These are phyloP conservation scores for Phenganax stokvisi DNA, from an alignment of 92 coral and sea anemone species.

Conservation along the genomic window DNA sequence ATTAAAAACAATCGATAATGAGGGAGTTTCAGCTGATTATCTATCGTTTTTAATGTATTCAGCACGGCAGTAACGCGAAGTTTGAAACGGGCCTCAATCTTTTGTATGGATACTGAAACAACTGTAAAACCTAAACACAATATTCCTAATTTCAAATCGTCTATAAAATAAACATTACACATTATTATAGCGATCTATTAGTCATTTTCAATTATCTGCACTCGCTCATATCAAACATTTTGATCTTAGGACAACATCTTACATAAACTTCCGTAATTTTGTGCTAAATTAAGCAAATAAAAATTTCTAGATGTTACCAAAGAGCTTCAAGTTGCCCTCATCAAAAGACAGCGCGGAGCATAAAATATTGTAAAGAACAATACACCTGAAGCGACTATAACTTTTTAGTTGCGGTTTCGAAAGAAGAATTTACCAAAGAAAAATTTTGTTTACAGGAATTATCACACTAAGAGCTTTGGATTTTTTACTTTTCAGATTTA, in stretches of 20 bases:
- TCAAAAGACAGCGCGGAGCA: background rate
- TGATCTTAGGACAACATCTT: background rate
- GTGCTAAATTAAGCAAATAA: background rate
- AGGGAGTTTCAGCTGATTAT: too few species aligned
- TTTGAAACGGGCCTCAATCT: too few species aligned
- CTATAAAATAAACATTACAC: too few species aligned
- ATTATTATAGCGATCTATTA: background rate
- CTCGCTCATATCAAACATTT: background rate
- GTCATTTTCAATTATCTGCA: background rate
- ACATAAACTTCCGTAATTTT: background rate
- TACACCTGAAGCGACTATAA: too few species aligned
- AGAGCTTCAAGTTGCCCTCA: background rate
- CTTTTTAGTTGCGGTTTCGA: too few species aligned
- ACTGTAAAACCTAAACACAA: too few species aligned
- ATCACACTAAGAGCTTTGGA: background rate
- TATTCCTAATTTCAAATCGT: too few species aligned
- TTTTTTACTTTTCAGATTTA: conserved; percentile 13
- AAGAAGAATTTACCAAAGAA: too few species aligned
- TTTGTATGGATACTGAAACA: too few species aligned
- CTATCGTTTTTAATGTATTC: too few species aligned
- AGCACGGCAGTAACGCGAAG: too few species aligned
- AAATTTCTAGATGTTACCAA: background rate
- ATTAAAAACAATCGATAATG: too few species aligned
- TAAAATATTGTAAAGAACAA: background rate
- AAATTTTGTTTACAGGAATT: background rate